Conservation (phyloP, 2,797 vertebrate genomes). For the Coregonus suidteri region DNA sequence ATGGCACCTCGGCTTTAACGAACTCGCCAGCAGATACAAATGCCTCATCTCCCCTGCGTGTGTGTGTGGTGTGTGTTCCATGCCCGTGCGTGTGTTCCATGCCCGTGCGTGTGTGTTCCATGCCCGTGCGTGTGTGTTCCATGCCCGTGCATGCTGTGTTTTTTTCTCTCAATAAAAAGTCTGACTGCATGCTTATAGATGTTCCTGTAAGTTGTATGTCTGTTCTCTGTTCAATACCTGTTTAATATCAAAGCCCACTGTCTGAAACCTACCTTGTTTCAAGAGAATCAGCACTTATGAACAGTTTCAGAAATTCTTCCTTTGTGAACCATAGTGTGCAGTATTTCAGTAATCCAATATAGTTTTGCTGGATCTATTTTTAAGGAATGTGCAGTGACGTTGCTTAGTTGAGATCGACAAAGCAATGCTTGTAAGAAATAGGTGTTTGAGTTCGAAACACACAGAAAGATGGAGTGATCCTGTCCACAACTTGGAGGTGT, state of each 20-base stretch:
- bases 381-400: neutral
- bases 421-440: neutral
- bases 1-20: neutral
- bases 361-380: neutral
- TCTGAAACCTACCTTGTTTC: neutral
- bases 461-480: neutral
- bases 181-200: neutral
- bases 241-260: neutral
- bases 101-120: too few relatives aligned
- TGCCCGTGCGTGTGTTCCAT: too few relatives aligned
- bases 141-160: neutral
- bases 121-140: too few relatives aligned
- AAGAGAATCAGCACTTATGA: neutral
- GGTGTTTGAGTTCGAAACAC: neutral
- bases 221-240: neutral
- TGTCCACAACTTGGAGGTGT: neutral
- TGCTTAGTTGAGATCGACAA: neutral
- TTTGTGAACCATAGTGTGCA: neutral
- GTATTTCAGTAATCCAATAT: neutral
- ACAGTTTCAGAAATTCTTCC: neutral
- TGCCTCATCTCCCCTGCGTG: too few relatives aligned
- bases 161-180: neutral
- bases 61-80: too few relatives aligned
- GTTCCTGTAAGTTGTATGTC: neutral
- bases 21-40: neutral